phyloP scores from a whole-genome alignment of 2,888 invertebrate genomes.

The Andrena trimmerana region DNA sequence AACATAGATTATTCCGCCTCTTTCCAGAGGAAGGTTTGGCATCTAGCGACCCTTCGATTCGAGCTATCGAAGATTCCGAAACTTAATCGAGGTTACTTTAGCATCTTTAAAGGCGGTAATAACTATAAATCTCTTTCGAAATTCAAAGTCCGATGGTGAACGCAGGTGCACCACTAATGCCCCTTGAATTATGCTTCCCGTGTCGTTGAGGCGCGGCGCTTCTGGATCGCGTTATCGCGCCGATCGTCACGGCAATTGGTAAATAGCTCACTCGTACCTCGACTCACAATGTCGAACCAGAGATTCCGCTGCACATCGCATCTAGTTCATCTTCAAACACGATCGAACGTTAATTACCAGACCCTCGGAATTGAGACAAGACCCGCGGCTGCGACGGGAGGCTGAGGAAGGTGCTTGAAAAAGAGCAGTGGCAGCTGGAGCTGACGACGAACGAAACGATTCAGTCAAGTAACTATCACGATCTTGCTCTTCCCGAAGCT shows the following conservation, averaged over 20 bases:
- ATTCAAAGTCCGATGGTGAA: background rate
- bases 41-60: too few species aligned
- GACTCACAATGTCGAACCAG: slow-evolving; percentile 50
- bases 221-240: slow-evolving; percentile 63
- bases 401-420: slow-evolving; percentile 8
- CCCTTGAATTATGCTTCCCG: slow-evolving; percentile 51
- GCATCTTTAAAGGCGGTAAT: background rate
- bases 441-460: slow-evolving; percentile 20
- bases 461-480: slow-evolving; percentile 7
- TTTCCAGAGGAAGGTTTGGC: too few species aligned
- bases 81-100: background rate
- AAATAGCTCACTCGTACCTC: slow-evolving; percentile 71
- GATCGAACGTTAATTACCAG: slow-evolving; percentile 21
- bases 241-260: slow-evolving; percentile 69
- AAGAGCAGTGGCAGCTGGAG: background rate
- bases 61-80: too few species aligned
- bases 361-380: slow-evolving; percentile 6
- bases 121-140: background rate
- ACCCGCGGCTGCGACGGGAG: background rate
- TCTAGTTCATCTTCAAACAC: slow-evolving; percentile 1
- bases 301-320: slow-evolving; percentile 50
- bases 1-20: too few species aligned
- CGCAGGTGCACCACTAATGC: slow-evolving; percentile 43
- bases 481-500: slow-evolving; percentile 24
- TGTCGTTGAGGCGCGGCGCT: slow-evolving; percentile 69